Base-by-base conservation (phyloP, 2,797 vertebrate genomes). In the Podarcis lilfordi region DNA sequence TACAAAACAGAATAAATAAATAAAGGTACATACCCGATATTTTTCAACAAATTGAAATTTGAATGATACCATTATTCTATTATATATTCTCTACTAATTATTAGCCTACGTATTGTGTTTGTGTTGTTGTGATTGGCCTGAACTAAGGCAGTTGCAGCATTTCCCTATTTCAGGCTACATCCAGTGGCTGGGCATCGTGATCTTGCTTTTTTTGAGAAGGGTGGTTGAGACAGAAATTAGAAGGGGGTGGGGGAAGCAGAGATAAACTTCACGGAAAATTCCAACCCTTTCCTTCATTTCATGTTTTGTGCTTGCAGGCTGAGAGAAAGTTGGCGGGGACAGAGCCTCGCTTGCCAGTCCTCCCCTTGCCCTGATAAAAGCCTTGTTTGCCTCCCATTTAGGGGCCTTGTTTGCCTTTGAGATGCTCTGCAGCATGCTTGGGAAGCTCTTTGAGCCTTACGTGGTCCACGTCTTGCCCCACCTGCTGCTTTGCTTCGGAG, bases 401-500 rank as follows among this genome's bases (percentile, higher is more conserved):
- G 99, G 99, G 72, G 97, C 99, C 17, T 96, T 99, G 88, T 99
- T 99, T 97, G 98, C 99, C 75, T 99, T 99, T 0, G 99, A 99
- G 97, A 99, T 99, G 99, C 97, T 99, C 85, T 99, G 99, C 85
- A 99, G 98, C 96, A 99, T 99, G 99, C 96, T 99, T 88, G 99
- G 99, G 86, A 99, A 99, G 96, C 97, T 99, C 79, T 99, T 99
- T 82, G 99, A 99, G 95, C 99, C 99, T 0, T 99, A 99, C 0
- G 99, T 99, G 89, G 99, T 99, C 83, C 99, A 99, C 0, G 99
- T 99, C 55, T 96, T 99, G 76, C 99, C 99, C 82, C 99, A 99
- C 92, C 97, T 99, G 86, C 96, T 99, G 90, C 98, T 99, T 88
- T 99, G 99, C 95, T 99, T 99, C 21, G 99, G 99, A 94, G 99